Evolutionary conservation across 1,140 invertebrate species (phyloP).

Genomic region (Oreohelix idahoensis): DNA sequence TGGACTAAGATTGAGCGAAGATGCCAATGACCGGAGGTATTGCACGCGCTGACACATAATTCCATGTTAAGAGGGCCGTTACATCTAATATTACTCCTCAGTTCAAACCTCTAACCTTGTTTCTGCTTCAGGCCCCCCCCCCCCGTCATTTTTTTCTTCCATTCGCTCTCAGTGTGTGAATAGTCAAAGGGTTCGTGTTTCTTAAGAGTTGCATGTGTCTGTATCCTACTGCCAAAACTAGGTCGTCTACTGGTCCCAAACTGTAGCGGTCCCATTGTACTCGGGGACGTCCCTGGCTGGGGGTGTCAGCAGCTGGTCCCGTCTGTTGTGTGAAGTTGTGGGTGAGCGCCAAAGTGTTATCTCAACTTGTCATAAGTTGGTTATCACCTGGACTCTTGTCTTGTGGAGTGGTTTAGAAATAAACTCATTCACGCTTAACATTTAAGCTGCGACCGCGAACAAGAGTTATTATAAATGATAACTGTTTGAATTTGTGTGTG

Average conservation of each 20-base stretch:
- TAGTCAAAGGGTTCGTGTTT: not conserved
- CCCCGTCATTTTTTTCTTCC: too few species aligned
- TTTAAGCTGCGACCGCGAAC: too few species aligned
- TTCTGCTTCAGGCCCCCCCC: not conserved
- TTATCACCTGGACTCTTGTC: not conserved
- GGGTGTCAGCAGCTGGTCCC: not conserved
- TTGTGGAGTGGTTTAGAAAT: too few species aligned
- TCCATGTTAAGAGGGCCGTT: not conserved
- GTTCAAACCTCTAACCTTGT: not conserved
- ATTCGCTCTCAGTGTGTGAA: not conserved
- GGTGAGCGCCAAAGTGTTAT: slow-evolving; percentile 10
- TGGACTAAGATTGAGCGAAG: too few species aligned
- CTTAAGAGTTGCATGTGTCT: not conserved
- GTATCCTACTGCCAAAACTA: not conserved
- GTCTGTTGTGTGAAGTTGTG: not conserved
- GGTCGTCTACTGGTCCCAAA: not conserved
- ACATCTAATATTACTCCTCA: not conserved
- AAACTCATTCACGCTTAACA: too few species aligned
- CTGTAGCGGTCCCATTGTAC: not conserved
- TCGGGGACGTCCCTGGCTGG: not conserved
- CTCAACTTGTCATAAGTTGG: not conserved
- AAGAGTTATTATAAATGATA: too few species aligned
- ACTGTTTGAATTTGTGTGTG: too few species aligned
- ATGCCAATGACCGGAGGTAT: too few species aligned
- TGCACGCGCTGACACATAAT: not conserved